These are phyloP conservation scores for Saguinus imperator DNA, from an alignment of 2,113 vertebrate species.

Conservation along the genomic window DNA sequence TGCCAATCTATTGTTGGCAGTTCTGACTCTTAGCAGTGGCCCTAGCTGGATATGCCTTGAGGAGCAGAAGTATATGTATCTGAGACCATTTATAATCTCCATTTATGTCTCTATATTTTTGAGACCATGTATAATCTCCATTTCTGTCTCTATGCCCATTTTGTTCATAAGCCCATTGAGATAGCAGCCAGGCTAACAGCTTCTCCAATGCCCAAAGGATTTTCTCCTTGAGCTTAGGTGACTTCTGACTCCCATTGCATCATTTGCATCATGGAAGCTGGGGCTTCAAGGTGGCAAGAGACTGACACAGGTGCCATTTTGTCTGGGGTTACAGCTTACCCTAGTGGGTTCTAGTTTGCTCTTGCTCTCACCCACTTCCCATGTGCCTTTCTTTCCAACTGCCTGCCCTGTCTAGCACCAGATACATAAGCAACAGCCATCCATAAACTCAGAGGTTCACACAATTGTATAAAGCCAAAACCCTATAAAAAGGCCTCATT, in stretches of 20 bases:
- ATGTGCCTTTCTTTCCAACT: background rate
- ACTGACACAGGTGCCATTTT: background rate
- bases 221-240: background rate
- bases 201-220: background rate
- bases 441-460: background rate
- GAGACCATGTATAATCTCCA: background rate
- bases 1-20: background rate
- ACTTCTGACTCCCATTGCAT: background rate
- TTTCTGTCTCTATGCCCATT: background rate
- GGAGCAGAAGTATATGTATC: background rate
- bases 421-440: background rate
- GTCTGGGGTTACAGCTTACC: background rate
- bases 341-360: background rate
- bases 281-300: background rate
- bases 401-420: background rate
- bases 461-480: background rate
- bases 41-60: background rate
- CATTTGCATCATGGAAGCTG: background rate
- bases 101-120: background rate
- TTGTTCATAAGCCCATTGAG: background rate
- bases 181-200: background rate
- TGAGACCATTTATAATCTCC: background rate
- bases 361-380: background rate
- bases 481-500: background rate
- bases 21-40: background rate